Evolutionary conservation across 1,140 invertebrate genomes (phyloP), one percentile per base, ranked within the genome.

Genomic region (Drosophila sproati): DNA sequence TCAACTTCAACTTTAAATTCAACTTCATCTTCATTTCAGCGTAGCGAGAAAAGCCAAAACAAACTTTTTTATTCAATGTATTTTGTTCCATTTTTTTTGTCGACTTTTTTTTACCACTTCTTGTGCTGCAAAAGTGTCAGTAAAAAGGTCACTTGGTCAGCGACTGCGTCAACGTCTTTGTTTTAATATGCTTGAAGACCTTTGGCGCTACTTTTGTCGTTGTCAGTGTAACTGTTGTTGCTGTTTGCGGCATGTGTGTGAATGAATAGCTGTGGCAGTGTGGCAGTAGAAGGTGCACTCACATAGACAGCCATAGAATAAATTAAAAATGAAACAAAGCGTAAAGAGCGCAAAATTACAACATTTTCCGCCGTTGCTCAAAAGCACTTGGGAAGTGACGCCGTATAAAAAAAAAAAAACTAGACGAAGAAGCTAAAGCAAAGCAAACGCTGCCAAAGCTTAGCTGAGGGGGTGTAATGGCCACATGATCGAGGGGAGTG

Each of bases 301-400:
- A 66, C 85, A 68, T 66, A 72, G 78, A 66, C 61, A 80, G 48
- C 77, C 74, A 73, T 78, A 86, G 85, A 89, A 89, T 89, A 89
- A 89, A 89, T 89, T 88, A 89, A 89, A 89, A 85, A 85, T 73
- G 86, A 89, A 89, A 89, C 85, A 89, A 89, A 89, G 86, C 85
- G 85, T 89, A 89, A 89, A 87, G 81, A 89, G 85, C 80, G 86
- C 81, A 73, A 76, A 89, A 85, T 89, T 89, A 76, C 85, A 85
- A 89, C 86, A 89, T 51, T 89, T 89, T 89, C 85, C 85, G 85
- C 74, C 78, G 81, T 89, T 89, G 85, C 85, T 81, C 75, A 88
- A 89, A 85, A 87, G 52, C 70, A 66, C 63, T 73, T 75, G 72
- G 69, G 77, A 73, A 79, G 63, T 55, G 62, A 71, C 51, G 57